These are phyloP conservation scores for Palaemon carinicauda DNA, from an alignment of 1,140 invertebrate genomes.

Conservation along the genomic window DNA sequence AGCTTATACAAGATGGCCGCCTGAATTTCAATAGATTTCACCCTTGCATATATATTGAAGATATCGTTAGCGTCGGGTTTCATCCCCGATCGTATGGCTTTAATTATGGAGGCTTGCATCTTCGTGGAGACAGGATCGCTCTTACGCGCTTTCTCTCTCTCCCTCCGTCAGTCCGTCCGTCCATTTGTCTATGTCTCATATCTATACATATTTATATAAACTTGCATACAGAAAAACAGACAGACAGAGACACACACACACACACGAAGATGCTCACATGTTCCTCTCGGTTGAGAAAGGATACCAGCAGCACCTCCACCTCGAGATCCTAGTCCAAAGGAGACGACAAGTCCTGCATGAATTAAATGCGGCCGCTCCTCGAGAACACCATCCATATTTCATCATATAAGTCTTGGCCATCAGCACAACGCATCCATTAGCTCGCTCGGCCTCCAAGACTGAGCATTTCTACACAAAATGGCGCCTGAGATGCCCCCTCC, in stretches of 20 bases:
- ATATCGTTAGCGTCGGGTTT: conserved; percentile 54
- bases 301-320: no score
- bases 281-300: no score
- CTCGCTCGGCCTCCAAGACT: conserved; percentile 4
- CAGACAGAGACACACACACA: no score
- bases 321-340: background rate
- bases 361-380: conserved; percentile 22
- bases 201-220: no score
- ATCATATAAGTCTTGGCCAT: conserved; percentile 52
- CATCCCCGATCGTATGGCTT: conserved; percentile 55
- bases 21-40: conserved; percentile 55
- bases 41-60: conserved; percentile 53
- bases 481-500: conserved; percentile 35
- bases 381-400: conserved; percentile 37
- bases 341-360: background rate
- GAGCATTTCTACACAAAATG: conserved; percentile 46
- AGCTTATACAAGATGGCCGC: conserved; percentile 53
- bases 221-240: no score
- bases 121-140: background rate
- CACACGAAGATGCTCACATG: no score
- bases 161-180: no score
- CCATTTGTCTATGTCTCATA: no score
- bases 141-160: background rate
- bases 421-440: conserved; percentile 50
- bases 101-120: conserved; percentile 34